These are phyloP conservation scores for Corythaeola cristata DNA, from an alignment of 2,113 vertebrate genomes.

Conservation along the genomic window DNA sequence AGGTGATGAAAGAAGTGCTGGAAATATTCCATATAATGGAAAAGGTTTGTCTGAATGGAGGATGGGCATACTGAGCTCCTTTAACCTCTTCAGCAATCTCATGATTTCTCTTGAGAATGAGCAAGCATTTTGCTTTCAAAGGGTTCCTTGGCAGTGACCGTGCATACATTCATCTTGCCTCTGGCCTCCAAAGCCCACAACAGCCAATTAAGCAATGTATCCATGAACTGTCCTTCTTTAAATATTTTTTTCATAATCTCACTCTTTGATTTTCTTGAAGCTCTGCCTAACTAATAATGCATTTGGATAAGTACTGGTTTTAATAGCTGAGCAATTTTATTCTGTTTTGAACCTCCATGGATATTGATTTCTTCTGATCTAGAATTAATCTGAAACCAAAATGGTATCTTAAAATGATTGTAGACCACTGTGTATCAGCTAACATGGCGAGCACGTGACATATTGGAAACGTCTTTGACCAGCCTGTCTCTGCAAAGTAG, in stretches of 20 bases:
- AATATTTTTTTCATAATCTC: neutral
- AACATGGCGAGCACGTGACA: neutral
- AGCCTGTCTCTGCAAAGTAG: neutral
- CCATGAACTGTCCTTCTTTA: neutral
- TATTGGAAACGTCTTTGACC: neutral
- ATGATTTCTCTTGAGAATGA: conserved; percentile 25
- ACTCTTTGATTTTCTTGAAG: neutral
- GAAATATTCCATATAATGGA: neutral
- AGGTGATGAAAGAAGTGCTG: conserved; percentile 33
- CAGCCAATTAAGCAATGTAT: neutral
- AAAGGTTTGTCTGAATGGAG: neutral
- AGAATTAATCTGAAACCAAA: neutral
- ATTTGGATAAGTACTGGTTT: neutral
- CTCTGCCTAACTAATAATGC: neutral
- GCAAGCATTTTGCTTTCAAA: conserved; percentile 6
- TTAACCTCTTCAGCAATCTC: conserved; percentile 19
- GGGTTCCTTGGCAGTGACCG: neutral
- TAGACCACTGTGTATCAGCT: neutral
- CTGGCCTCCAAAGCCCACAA: neutral
- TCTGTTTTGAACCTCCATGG: neutral
- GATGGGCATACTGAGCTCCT: neutral
- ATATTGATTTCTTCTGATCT: neutral
- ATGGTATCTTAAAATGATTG: neutral
- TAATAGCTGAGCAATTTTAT: neutral
- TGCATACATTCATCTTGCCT: neutral